These are phyloP conservation scores for Pristionchus japonicus DNA, from an alignment of 2,888 invertebrate genomes.

Conservation along the genomic window DNA sequence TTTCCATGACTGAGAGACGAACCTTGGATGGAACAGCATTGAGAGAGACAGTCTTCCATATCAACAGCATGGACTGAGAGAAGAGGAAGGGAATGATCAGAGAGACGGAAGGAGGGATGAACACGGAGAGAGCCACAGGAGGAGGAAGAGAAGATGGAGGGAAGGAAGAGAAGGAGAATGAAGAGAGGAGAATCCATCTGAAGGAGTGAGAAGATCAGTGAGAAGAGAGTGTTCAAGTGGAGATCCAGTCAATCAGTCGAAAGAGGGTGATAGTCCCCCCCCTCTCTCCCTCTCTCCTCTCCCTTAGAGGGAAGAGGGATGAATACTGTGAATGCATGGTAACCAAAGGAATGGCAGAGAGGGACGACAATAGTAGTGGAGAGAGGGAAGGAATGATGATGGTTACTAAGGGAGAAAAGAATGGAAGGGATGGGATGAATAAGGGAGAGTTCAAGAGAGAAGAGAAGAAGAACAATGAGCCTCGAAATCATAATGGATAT, in stretches of 20 bases:
- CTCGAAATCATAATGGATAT: conserved; percentile 3
- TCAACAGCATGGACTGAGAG: neutral
- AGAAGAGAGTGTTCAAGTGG: too few relatives aligned
- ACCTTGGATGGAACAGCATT: conserved; percentile 10
- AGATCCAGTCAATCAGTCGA: too few relatives aligned
- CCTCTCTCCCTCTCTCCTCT: too few relatives aligned
- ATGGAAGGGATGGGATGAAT: neutral
- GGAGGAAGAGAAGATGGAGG: neutral
- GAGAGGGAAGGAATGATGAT: too few relatives aligned
- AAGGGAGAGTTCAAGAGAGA: neutral
- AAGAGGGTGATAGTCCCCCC: too few relatives aligned
- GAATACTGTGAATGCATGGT: neutral
- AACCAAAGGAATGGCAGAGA: neutral
- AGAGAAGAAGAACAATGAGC: neutral
- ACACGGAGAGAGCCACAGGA: conserved; percentile 28
- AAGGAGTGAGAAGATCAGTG: too few relatives aligned
- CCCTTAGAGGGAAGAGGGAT: too few relatives aligned
- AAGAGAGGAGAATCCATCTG: neutral
- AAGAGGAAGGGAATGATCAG: conserved; percentile 22
- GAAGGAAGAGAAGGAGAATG: conserved; percentile 1
- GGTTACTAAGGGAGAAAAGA: neutral
- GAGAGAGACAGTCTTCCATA: conserved; percentile 26
- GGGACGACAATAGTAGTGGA: neutral
- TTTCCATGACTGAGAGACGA: neutral
- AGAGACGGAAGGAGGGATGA: conserved; percentile 28